These are phyloP conservation scores for Alces alces DNA, from an alignment of 2,113 vertebrate species.

Conservation along the genomic window DNA sequence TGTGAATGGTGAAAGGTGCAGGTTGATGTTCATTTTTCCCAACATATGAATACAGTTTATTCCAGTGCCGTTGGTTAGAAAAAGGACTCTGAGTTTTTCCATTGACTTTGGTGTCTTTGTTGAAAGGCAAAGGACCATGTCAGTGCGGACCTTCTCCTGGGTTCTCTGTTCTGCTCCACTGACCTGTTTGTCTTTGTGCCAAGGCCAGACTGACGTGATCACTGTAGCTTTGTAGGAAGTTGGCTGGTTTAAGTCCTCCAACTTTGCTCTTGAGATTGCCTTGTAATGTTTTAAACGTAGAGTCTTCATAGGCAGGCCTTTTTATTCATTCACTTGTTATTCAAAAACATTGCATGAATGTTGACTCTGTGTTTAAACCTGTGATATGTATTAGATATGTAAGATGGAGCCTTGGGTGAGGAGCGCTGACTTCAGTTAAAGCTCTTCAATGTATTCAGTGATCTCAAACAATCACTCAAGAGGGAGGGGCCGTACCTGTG, in stretches of 20 bases:
- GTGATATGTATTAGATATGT: fast-evolving
- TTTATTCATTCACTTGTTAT: background rate
- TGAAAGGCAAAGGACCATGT: background rate
- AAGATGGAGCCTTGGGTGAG: background rate
- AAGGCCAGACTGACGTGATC: fast-evolving
- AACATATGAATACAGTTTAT: background rate
- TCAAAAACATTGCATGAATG: background rate
- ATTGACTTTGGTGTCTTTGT: background rate
- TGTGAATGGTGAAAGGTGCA: background rate
- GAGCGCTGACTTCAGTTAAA: fast-evolving
- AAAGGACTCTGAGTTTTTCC: background rate
- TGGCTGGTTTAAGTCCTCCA: background rate
- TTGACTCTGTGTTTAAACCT: background rate
- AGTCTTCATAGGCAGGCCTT: background rate
- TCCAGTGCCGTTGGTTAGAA: background rate
- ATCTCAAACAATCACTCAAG: background rate
- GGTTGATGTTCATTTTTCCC: background rate
- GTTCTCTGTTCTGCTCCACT: background rate
- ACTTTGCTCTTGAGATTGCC: background rate
- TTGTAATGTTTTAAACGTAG: background rate
- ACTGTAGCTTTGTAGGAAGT: background rate
- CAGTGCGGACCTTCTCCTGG: background rate
- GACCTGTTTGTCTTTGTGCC: background rate
- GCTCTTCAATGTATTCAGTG: background rate
- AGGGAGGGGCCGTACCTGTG: background rate